phyloP scores from a whole-genome alignment of 2,113 vertebrate species.

The Fulica atra region DNA sequence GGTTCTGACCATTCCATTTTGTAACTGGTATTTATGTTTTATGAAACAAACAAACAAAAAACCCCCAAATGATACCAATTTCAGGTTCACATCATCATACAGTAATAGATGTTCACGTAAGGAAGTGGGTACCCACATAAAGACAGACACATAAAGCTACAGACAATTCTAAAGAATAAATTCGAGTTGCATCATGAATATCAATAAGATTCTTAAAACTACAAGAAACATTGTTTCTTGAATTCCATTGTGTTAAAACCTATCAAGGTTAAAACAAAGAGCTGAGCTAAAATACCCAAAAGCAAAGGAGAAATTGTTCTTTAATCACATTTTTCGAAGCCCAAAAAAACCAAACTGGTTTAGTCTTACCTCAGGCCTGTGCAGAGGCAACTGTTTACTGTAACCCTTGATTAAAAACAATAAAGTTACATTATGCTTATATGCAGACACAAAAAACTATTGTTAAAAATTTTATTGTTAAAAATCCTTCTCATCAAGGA shows the following conservation, averaged over 20 bases:
- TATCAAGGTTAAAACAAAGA: not conserved
- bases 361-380: not conserved
- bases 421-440: not conserved
- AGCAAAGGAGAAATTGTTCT: not conserved
- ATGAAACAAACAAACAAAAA: not conserved
- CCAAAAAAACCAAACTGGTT: not conserved
- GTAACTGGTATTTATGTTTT: not conserved
- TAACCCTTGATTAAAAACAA: not conserved
- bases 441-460: not conserved
- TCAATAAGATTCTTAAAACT: not conserved
- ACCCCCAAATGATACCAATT: not conserved
- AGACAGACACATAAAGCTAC: not conserved
- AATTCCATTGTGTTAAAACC: not conserved
- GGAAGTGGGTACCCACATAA: not conserved
- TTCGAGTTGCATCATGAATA: not conserved
- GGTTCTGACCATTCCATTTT: not conserved
- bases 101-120: not conserved
- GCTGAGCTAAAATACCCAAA: not conserved
- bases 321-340: not conserved
- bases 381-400: not conserved
- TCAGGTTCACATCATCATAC: not conserved
- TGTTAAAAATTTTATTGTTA: not conserved
- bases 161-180: not conserved
- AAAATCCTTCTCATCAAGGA: not conserved
- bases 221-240: not conserved